Base-by-base conservation (phyloP, 1,140 invertebrate species). In the Procambarus clarkii region DNA sequence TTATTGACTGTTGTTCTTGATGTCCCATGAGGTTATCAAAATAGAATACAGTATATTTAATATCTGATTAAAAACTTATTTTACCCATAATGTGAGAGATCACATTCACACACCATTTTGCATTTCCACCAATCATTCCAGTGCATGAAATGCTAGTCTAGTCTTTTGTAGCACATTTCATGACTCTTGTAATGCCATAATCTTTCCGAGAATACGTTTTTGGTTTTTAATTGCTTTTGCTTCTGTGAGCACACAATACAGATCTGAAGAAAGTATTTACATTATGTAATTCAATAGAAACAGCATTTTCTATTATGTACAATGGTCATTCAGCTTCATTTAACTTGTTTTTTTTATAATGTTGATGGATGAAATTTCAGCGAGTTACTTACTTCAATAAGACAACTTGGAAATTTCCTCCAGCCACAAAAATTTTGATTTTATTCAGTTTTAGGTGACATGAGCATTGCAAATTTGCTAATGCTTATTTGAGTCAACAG, bases 101-200 rank as follows among this genome's bases (percentile, higher is more conserved):
- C 48, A 46, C 54, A 60, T 69, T 46, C 45, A 71, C 21, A 85
- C 60, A 24, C 48, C n/a, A 71, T 85, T 85, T 74, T 85, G 83
- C 83, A 85, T 85, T 85, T 85, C 46, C 69, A 48, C 64, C 46
- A 85, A 48, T 85, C 83, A 85, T 85, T 85, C 83, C 83, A 85
- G 9, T 18, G 45, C 60, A 85, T 24, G 69, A 85, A 85, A 85
- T 71, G 60, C n/a, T 85, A 85, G 83, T 85, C 64, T 85, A 85
- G 83, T 74, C 83, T 46, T 74, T 8, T 74, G 34, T 69, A 85
- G 69, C 46, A 69, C 69, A 60, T 85, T 85, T 85, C 83, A 85
- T 69, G 83, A 74, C 83, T 58, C 45, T 85, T 44, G 24, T 13
- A 69, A 85, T 45, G 64, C 83, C 83, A 85, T 85, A 85, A 74